Evolutionary conservation across 2,888 invertebrate genomes (phyloP), one percentile per base, ranked within the genome.

Genomic region (Agrotis segetum): DNA sequence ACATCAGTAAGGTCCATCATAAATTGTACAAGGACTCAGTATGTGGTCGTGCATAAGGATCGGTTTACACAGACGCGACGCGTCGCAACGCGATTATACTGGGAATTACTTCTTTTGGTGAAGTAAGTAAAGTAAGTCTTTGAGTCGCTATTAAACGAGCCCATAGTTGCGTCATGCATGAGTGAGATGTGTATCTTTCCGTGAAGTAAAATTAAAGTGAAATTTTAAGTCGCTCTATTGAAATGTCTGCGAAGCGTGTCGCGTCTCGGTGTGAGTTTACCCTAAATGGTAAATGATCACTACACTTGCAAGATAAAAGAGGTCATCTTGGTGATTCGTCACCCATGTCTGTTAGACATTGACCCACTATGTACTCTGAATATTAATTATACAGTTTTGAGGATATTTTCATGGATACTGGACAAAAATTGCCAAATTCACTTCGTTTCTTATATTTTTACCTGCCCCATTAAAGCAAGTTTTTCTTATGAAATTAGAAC

Each of bases 291-390:
- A 77, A 71, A 74, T 61, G 77, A 71, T 63, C 68, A 71, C 53
- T 64, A 71, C 58, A 66, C 44, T 47, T 67, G 72, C 73, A 77
- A 49, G 65, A 71, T 75, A 58, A 73, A 83, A 76, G 73, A 64
- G 84, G 84, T 71, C 82, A 77, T 77, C 66, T 74, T 56, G 46
- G 80, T 76, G 79, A 89, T 86, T 85, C 86, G 82, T 87, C 85
- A 84, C 86, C 79, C 82, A 80, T 78, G 82, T 78, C 75, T 84
- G 77, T 71, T 87, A 87, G 86, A 87, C 92, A 92, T 91, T 92
- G 92, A 92, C 93, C 92, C 77, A 90, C 86, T 89, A 89, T 85
- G 82, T 82, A 82, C 82, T 81, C 84, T 85, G 92, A 92, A 92
- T 92, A 74, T 83, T 90, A 92, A 92, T 90, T 86, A 87, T 78